Base-by-base conservation (phyloP, 2,113 vertebrate species). In the Lasiurus borealis region DNA sequence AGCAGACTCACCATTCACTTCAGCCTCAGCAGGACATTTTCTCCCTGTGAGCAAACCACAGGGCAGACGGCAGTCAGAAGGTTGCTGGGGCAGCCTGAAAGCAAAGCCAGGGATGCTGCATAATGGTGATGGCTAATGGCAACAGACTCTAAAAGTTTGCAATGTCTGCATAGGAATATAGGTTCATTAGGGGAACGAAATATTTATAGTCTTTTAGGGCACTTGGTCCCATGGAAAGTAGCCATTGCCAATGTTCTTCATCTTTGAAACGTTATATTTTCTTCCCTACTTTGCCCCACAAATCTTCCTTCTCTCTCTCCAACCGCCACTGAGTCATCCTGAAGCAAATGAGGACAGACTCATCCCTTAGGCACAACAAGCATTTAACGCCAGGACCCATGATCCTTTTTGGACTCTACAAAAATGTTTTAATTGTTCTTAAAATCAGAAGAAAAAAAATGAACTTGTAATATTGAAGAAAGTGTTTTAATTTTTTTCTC, bases 341-440 rank as follows among this genome's bases (percentile, higher is more conserved):
- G 44, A 62, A 78, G 66, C 83, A 84, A 85, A 59, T 54, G 29
- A 87, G 46, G 44, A 6, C 18, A 1, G 9, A 40, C 8, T 15
- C 29, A 64, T 29, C 52, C 62, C 3, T n/a, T 82, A 57, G 31
- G n/a, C 16, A 68, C 46, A 62, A 44, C 36, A 73, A 46, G 25
- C 11, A 2, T 27, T 57, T 27, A 72, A 9, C 15, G 36, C 13
- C 13, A 40, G 25, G 57, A 27, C 25, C 25, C 64, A 40, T 2
- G 1, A 81, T 3, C 57, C 66, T 68, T 89, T 46, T 11, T 40
- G 19, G 16, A 85, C 27, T 8, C 50, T 48, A 44, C 0, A 2
- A n/a, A 90, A 48, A 48, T 69, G 8, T 86, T 94, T 89, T 88
- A 44, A 40, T 62, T 91, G 75, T 31, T 85, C 84, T 91, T 25